Conservation (phyloP, 2,888 invertebrate genomes). For the Rhagium mordax region DNA sequence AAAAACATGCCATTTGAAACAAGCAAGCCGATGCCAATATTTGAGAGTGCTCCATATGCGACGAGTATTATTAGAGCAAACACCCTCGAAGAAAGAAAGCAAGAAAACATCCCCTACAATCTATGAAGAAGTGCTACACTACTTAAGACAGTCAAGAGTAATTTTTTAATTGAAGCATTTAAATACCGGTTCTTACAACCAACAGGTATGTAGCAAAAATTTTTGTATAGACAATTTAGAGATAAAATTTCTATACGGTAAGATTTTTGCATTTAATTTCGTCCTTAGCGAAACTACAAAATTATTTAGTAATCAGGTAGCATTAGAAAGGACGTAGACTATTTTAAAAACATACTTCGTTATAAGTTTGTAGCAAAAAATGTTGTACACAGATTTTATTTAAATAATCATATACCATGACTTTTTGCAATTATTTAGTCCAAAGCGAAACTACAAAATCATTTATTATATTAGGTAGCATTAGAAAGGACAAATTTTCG, state of each 20-base stretch:
- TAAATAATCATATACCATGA: not conserved
- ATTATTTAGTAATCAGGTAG: conserved; percentile 42
- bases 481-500: not conserved
- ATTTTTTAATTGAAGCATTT: too few relatives aligned
- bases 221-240: conserved; percentile 41
- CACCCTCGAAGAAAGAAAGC: too few relatives aligned
- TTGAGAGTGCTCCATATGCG: too few relatives aligned
- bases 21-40: too few relatives aligned
- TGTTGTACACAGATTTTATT: not conserved
- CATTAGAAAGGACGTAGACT: conserved; percentile 48
- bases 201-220: conserved; percentile 44
- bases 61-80: too few relatives aligned
- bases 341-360: not conserved
- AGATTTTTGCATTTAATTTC: conserved; percentile 44
- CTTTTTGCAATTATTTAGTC: not conserved
- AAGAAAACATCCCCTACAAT: too few relatives aligned
- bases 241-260: conserved; percentile 41
- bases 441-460: not conserved
- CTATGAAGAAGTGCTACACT: too few relatives aligned
- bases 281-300: conserved; percentile 50
- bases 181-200: too few relatives aligned
- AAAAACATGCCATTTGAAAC: too few relatives aligned
- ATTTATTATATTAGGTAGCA: not conserved
- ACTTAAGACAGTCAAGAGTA: too few relatives aligned
- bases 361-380: not conserved